phyloP scores from a whole-genome alignment of 1,140 invertebrate species.

The Holotrichia oblita region DNA sequence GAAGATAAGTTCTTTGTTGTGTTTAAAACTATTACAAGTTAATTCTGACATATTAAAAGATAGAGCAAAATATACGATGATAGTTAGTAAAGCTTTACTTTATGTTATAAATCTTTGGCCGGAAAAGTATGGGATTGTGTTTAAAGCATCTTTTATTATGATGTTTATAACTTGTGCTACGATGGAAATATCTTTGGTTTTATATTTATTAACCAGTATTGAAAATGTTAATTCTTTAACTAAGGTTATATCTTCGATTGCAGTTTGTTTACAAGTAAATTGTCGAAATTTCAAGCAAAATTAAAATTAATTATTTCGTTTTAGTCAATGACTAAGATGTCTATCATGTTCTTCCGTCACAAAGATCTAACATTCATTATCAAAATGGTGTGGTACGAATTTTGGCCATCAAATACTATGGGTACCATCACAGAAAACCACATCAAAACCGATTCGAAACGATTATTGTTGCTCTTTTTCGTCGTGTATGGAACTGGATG shows the following conservation, averaged over 20 bases:
- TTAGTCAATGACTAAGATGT: slow-evolving; percentile 42
- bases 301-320: neutral
- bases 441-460: slow-evolving; percentile 26
- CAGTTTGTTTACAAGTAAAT: slow-evolving; percentile 10
- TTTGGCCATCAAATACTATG: slow-evolving; percentile 44
- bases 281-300: no score
- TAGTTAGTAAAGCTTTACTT: neutral
- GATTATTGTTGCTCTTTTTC: slow-evolving; percentile 37
- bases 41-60: neutral
- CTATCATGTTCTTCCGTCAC: slow-evolving; percentile 19
- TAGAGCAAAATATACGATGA: slow-evolving; percentile 17
- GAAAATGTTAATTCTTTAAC: slow-evolving; percentile 11
- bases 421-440: slow-evolving; percentile 2
- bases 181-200: neutral
- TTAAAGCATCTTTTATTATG: neutral
- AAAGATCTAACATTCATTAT: slow-evolving; percentile 22
- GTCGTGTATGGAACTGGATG: slow-evolving; percentile 7
- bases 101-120: slow-evolving; percentile 11
- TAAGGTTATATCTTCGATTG: neutral
- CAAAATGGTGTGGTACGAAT: slow-evolving; percentile 22
- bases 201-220: neutral
- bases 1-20: slow-evolving; percentile 2
- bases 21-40: neutral
- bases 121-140: neutral
- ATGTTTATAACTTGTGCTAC: slow-evolving; percentile 2